phyloP scores from a whole-genome alignment of 2,888 invertebrate genomes.

The Rhorus exstirpatorius region DNA sequence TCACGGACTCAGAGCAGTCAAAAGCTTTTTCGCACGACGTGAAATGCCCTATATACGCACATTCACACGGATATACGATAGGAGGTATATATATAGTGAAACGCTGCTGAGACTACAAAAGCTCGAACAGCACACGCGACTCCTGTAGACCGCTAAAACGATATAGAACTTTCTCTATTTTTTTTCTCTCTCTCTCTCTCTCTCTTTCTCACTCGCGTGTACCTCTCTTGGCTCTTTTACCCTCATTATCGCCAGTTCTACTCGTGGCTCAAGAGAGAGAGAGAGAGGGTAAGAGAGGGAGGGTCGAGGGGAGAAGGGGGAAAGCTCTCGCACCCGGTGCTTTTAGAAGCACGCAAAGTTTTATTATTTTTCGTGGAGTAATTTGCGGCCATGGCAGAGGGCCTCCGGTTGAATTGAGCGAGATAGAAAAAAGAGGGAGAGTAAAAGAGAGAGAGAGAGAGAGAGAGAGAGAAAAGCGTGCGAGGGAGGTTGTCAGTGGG shows the following conservation, averaged over 20 bases:
- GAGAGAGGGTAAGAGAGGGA: slow-evolving; percentile 10
- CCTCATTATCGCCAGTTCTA: slow-evolving; percentile 61
- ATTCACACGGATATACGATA: background rate
- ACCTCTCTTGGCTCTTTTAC: slow-evolving; percentile 55
- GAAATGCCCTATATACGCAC: background rate
- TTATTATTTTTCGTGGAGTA: slow-evolving; percentile 71
- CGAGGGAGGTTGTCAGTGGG: slow-evolving; percentile 36
- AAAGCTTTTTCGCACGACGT: too few relatives aligned
- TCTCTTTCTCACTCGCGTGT: background rate
- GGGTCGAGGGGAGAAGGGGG: background rate
- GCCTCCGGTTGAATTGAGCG: slow-evolving; percentile 49
- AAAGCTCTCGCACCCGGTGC: slow-evolving; percentile 50
- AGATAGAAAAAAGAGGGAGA: slow-evolving; percentile 22
- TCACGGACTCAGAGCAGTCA: too few relatives aligned
- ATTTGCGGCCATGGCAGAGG: slow-evolving; percentile 62
- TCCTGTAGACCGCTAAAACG: slow-evolving; percentile 33
- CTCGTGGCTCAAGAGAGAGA: slow-evolving; percentile 6
- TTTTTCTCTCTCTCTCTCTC: background rate
- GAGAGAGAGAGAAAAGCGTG: slow-evolving; percentile 3
- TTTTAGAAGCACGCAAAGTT: slow-evolving; percentile 63
- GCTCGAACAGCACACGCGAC: slow-evolving; percentile 50
- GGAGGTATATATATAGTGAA: slow-evolving; percentile 36
- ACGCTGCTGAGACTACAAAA: slow-evolving; percentile 24
- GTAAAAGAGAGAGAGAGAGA: slow-evolving; percentile 14
- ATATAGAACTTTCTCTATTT: slow-evolving; percentile 16